Percentiles rank a stretch among this genome's conserved stretches.
Evolutionary conservation across 2,797 vertebrate genomes (phyloP).

Genomic region (Alectoris magna): DNA sequence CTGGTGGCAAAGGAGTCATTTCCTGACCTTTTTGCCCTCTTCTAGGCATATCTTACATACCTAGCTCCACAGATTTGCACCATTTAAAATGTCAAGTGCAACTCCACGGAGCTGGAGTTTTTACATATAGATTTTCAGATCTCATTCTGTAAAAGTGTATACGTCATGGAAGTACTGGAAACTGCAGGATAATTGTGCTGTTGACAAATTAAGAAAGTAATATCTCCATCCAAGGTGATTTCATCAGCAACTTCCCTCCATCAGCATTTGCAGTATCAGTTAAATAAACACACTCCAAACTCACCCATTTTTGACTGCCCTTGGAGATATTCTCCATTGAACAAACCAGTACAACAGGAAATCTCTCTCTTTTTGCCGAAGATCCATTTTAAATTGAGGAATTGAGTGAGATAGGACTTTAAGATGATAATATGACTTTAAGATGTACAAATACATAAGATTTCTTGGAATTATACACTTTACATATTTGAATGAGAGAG

Average conservation of each 20-base stretch:
- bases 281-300: slow-evolving; percentile 58
- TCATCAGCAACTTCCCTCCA: slow-evolving; percentile 5
- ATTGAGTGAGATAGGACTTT: slow-evolving; percentile 49
- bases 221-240: slow-evolving; percentile 44
- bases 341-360: slow-evolving; percentile 34
- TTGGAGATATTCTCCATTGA: slow-evolving; percentile 54
- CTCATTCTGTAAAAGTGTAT: background rate
- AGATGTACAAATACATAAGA: slow-evolving; percentile 75
- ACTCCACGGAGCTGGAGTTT: background rate
- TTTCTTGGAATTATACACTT: slow-evolving; percentile 77
- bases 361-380: slow-evolving; percentile 59
- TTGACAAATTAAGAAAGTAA: slow-evolving; percentile 47
- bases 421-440: slow-evolving; percentile 72
- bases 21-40: background rate
- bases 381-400: slow-evolving; percentile 51
- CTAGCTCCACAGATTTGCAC: background rate
- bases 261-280: slow-evolving; percentile 42
- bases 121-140: background rate
- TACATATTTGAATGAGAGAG: slow-evolving; percentile 74
- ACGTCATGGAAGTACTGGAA: background rate
- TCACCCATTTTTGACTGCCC: slow-evolving; percentile 49
- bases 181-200: background rate
- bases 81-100: slow-evolving; percentile 11
- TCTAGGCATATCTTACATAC: background rate
- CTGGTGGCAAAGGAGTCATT: background rate